phyloP scores from a whole-genome alignment of 2,113 vertebrate genomes.

The Galemys pyrenaicus region DNA sequence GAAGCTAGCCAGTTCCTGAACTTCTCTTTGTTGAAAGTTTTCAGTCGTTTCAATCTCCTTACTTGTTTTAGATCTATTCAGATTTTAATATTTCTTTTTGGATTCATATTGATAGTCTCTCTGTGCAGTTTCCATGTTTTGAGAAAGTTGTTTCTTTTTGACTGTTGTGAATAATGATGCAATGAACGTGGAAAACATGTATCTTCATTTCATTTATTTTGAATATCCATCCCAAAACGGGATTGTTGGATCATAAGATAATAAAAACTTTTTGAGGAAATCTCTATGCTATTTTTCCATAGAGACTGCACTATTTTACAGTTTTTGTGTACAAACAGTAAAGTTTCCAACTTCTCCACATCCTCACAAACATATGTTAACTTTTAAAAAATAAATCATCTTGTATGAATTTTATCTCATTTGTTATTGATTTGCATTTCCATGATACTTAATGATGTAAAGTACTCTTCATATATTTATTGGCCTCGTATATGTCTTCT shows the following conservation, averaged over 20 bases:
- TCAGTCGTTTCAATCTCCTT: not conserved
- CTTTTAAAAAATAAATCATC: not conserved
- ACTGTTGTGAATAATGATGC: not conserved
- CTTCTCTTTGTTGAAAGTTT: not conserved
- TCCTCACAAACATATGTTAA: not conserved
- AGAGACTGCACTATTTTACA: not conserved
- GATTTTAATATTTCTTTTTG: not conserved
- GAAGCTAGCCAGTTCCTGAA: not conserved
- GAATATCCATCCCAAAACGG: not conserved
- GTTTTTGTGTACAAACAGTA: not conserved
- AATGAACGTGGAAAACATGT: not conserved
- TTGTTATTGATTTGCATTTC: constrained; percentile 21
- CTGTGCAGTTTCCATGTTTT: not conserved
- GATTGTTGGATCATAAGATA: not conserved
- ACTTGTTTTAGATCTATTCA: not conserved
- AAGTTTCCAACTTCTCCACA: not conserved
- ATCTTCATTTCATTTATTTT: not conserved
- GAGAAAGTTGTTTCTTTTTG: not conserved
- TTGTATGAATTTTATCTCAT: not conserved
- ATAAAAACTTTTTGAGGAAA: not conserved
- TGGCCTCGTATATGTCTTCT: not conserved
- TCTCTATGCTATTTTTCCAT: not conserved
- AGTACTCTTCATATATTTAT: not conserved
- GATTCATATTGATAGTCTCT: not conserved
- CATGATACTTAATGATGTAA: not conserved